A percentile compares a stretch with the other conserved stretches of the same genome.
These are phyloP conservation scores for mouse (Mus musculus) DNA, from an alignment of 2,113 vertebrate genomes.

Conservation along the genomic window GRCm39 chr1:29432501-29433000, in stretches of 20 bases:
- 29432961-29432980: slow-evolving; percentile 28
- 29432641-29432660: background rate
- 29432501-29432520: background rate
- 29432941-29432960: background rate
- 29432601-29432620: background rate
- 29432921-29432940: background rate
- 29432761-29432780: background rate
- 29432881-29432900: background rate
- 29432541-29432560: background rate
- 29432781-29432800: background rate
- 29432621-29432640: background rate
- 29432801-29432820: background rate
- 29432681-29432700: background rate
- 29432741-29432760: background rate
- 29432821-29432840: background rate
- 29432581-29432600: background rate
- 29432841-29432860: background rate
- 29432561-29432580: background rate
- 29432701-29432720: background rate
- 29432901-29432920: background rate
- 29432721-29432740: background rate
- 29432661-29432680: too few relatives aligned
- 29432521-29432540: background rate
- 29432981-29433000: background rate
- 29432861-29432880: background rate